phyloP scores from a whole-genome alignment of 2,113 vertebrate genomes.

The Galemys pyrenaicus region DNA sequence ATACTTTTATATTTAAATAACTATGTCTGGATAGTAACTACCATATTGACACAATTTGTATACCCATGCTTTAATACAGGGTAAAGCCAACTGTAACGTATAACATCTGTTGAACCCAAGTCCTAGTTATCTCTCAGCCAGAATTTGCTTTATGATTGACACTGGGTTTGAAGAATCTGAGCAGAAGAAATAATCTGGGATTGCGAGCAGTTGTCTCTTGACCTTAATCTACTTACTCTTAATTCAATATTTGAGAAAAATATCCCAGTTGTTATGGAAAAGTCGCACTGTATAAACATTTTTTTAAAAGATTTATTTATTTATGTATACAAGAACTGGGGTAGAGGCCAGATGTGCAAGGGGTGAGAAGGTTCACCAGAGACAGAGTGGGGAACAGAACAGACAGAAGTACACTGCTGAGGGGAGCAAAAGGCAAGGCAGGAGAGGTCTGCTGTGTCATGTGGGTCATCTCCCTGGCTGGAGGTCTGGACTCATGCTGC shows the following conservation, averaged over 20 bases:
- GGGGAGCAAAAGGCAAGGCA: too few relatives aligned
- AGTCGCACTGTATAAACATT: neutral
- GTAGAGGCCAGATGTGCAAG: too few relatives aligned
- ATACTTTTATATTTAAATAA: slow-evolving; percentile 7
- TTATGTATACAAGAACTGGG: too few relatives aligned
- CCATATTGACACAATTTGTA: neutral
- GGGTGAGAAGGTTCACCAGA: too few relatives aligned
- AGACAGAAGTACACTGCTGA: too few relatives aligned
- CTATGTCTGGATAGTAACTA: neutral
- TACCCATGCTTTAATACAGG: neutral
- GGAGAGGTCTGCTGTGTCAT: too few relatives aligned
- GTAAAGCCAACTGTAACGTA: neutral
- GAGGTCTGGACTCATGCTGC: too few relatives aligned
- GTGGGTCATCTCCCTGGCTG: too few relatives aligned
- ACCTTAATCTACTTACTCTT: neutral
- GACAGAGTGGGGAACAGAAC: too few relatives aligned
- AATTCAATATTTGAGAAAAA: slow-evolving; percentile 44
- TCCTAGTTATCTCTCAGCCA: neutral
- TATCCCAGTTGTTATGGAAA: neutral
- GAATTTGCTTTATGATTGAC: neutral
- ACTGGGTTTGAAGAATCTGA: neutral
- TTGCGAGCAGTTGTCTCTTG: neutral
- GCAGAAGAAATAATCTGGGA: neutral
- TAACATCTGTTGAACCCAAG: neutral
- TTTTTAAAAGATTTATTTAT: too few relatives aligned